Percentiles rank a stretch among this genome's conserved stretches.
Conservation (phyloP, 2,113 vertebrate species). For the Sylvia atricapilla region DNA sequence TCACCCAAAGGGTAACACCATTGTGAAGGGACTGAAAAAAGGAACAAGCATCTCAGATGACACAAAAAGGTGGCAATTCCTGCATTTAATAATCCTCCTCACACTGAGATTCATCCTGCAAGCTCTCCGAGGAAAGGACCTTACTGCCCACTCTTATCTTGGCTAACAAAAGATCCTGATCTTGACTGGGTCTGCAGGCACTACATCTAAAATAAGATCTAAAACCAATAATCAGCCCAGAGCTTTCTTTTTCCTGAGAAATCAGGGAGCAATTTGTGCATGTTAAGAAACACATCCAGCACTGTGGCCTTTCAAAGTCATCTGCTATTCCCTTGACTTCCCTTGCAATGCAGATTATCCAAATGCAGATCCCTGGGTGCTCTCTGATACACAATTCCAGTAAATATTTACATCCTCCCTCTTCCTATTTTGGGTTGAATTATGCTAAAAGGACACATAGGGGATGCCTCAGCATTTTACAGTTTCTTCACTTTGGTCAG, state of each 20-base stretch:
- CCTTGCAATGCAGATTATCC: constrained; percentile 36
- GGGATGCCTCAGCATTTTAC: background rate
- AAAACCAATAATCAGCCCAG: background rate
- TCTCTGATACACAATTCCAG: background rate
- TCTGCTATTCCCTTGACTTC: constrained; percentile 16
- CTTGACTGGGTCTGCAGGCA: background rate
- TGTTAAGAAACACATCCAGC: background rate
- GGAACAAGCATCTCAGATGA: background rate
- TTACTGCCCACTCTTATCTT: background rate
- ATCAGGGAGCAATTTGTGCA: background rate
- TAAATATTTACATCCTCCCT: constrained; percentile 8
- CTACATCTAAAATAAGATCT: background rate
- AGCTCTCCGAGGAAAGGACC: background rate
- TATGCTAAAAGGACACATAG: background rate
- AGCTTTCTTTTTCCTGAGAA: background rate
- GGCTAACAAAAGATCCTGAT: background rate
- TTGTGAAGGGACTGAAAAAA: background rate
- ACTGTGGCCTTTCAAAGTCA: constrained; percentile 18
- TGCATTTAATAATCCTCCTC: background rate
- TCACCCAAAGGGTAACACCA: background rate
- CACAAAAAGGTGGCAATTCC: background rate
- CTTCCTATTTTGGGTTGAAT: background rate
- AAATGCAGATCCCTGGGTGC: background rate
- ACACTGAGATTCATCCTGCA: background rate
- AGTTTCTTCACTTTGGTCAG: background rate